A percentile compares a stretch with the other conserved stretches of the same genome.
phyloP scores from a whole-genome alignment of 2,113 vertebrate genomes.

The Cinclus cinclus region DNA sequence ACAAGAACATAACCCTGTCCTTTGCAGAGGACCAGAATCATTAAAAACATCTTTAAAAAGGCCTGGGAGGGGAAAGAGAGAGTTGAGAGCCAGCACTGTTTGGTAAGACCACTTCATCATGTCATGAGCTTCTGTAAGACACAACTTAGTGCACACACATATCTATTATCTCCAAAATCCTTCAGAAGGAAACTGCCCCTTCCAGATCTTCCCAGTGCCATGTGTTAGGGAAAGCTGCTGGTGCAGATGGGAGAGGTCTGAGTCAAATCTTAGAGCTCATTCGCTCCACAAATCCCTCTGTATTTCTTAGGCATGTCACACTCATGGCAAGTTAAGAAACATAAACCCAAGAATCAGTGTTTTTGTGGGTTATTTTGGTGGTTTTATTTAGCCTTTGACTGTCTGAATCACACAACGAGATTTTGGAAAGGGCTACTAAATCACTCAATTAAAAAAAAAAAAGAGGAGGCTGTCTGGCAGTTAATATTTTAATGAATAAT shows the following conservation, averaged over 20 bases:
- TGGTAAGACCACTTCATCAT: not conserved
- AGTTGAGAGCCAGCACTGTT: not conserved
- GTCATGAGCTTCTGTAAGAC: not conserved
- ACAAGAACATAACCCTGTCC: not conserved
- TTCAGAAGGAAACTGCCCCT: not conserved
- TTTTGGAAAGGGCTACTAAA: not conserved
- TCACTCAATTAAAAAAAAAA: not conserved
- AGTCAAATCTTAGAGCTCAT: not conserved
- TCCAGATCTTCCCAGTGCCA: not conserved
- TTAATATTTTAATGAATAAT: conserved; percentile 44
- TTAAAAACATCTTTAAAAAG: not conserved
- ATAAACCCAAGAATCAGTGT: not conserved
- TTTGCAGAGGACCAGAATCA: not conserved
- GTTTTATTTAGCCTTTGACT: not conserved
- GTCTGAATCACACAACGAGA: not conserved
- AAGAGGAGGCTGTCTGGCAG: not conserved
- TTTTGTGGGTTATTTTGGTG: not conserved
- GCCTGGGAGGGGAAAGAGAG: not conserved
- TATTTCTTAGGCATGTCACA: not conserved
- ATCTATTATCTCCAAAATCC: not conserved
- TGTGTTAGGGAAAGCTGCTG: not conserved
- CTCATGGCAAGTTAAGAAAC: not conserved
- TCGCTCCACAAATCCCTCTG: not conserved
- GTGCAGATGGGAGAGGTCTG: not conserved
- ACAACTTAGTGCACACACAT: not conserved